Percentiles rank a stretch among this genome's conserved stretches.
These are phyloP conservation scores for Hoplias malabaricus DNA, from an alignment of 2,113 vertebrate species.

Conservation along the genomic window DNA sequence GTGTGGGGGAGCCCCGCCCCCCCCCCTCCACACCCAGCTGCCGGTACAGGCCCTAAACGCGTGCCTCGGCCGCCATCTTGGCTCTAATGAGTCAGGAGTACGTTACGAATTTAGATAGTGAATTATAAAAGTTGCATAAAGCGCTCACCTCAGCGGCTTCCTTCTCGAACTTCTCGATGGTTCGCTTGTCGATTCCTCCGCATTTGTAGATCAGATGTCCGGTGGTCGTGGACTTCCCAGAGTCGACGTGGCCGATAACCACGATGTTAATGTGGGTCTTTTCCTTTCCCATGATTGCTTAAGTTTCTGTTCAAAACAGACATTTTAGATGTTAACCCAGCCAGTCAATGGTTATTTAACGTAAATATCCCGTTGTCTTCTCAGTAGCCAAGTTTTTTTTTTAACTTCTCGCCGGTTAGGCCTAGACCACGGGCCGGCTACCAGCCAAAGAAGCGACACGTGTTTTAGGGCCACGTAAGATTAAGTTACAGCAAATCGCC, in stretches of 20 bases:
- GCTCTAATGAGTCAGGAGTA: background rate
- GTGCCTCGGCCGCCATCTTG: slow-evolving; percentile 76
- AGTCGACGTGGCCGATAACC: slow-evolving; percentile 85
- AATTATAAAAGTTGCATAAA: too few species aligned
- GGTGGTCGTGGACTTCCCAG: slow-evolving; percentile 81
- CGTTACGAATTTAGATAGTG: background rate
- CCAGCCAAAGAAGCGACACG: slow-evolving; percentile 70
- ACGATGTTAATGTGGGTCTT: slow-evolving; percentile 83
- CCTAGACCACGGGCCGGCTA: slow-evolving; percentile 58
- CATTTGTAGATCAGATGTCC: slow-evolving; percentile 83
- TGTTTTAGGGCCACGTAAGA: slow-evolving; percentile 70
- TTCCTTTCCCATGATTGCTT: slow-evolving; percentile 78
- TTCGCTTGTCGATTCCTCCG: slow-evolving; percentile 82
- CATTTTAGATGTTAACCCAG: too few species aligned
- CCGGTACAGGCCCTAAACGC: slow-evolving; percentile 58
- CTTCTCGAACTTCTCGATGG: slow-evolving; percentile 84
- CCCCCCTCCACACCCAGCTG: slow-evolving; percentile 59
- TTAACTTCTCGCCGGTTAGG: slow-evolving; percentile 34
- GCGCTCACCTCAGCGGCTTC: slow-evolving; percentile 77
- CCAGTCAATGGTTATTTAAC: too few species aligned
- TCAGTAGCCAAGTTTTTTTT: too few species aligned
- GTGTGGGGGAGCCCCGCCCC: slow-evolving; percentile 63
- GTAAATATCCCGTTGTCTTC: too few species aligned
- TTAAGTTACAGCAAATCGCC: slow-evolving; percentile 63
- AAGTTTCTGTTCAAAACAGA: slow-evolving; percentile 57